Evolutionary conservation across 1,140 invertebrate species (phyloP).

Genomic region (Pararge aegeria): DNA sequence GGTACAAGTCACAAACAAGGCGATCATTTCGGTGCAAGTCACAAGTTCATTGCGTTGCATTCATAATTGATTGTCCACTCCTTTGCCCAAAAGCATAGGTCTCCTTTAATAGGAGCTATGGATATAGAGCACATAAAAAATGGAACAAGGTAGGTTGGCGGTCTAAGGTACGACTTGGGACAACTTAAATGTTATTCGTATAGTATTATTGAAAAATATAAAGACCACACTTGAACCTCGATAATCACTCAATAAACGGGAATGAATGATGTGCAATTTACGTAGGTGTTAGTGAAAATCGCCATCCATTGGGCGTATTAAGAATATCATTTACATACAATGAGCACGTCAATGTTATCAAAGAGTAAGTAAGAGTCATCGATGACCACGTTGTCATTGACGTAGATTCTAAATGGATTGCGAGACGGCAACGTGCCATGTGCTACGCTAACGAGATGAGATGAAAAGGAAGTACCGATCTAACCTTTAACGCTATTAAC

Average conservation of each 20-base stretch:
- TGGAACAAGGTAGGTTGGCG: too few relatives aligned
- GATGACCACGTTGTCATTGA: constrained; percentile 10
- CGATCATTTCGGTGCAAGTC: constrained; percentile 15
- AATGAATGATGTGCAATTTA: not conserved
- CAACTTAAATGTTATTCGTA: too few relatives aligned
- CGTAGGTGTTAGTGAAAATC: constrained; percentile 9
- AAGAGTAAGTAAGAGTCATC: constrained; percentile 14
- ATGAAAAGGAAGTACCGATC: constrained; percentile 37
- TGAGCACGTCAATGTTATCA: constrained; percentile 4
- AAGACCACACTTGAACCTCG: not conserved
- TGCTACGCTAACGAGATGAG: constrained; percentile 34
- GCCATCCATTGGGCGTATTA: constrained; percentile 13
- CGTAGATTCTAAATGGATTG: constrained; percentile 19
- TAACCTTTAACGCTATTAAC: constrained; percentile 28
- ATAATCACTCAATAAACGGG: constrained; percentile 5
- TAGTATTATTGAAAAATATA: too few relatives aligned
- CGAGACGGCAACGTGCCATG: constrained; percentile 34
- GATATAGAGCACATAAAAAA: too few relatives aligned
- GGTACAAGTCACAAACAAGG: constrained; percentile 16
- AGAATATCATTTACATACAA: constrained; percentile 16
- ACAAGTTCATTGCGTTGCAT: too few relatives aligned
- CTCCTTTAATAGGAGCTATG: too few relatives aligned
- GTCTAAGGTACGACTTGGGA: too few relatives aligned
- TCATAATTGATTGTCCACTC: too few relatives aligned
- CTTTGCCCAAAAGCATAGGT: too few relatives aligned